Base-by-base conservation (phyloP, 2,113 vertebrate species). In the Polyodon spathula region DNA sequence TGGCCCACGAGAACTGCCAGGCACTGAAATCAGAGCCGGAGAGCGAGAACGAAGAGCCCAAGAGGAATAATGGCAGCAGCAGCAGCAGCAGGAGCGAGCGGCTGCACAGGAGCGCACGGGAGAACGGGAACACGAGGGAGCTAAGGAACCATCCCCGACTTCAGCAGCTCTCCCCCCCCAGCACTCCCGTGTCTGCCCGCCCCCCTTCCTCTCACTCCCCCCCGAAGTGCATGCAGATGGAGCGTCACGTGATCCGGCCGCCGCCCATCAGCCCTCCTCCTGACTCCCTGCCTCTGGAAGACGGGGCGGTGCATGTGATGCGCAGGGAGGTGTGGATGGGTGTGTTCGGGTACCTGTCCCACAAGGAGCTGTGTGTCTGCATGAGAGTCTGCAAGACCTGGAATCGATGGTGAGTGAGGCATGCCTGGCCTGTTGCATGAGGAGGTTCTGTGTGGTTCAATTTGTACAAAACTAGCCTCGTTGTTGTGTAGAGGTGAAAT, bases 351-450 rank as follows among this genome's bases (percentile, higher is more conserved):
- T 90, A 93, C 84, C 90, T 98, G 77, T 84, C 84, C 67, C 93
- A 92, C 88, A 82, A 81, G 42, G 93, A 97, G 67, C 89, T 98
- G 53, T 97, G 95, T 59, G 85, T 97, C 65, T 96, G 93, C 82
- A 97, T 97, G 95, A 89, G 90, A 59, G 92, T 97, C 76, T 97
- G 95, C 86, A 87, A 90, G 83, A 96, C 94, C 67, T 98, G 94
- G 95, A 98, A 97, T 88, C 86, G 95, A 87, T 98, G 95, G 95
- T 97, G 85, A 89, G 93, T 69, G n/a, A n/a, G n/a, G n/a, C n/a
- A n/a, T n/a, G n/a, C n/a, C n/a, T n/a, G n/a, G n/a, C n/a, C n/a
- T n/a, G n/a, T n/a, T n/a, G n/a, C n/a, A n/a, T n/a, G n/a, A n/a
- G n/a, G n/a, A n/a, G n/a, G n/a, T n/a, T n/a, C n/a, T n/a, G n/a